These are phyloP conservation scores for Probosciger aterrimus DNA, from an alignment of 2,113 vertebrate genomes.

Conservation along the genomic window DNA sequence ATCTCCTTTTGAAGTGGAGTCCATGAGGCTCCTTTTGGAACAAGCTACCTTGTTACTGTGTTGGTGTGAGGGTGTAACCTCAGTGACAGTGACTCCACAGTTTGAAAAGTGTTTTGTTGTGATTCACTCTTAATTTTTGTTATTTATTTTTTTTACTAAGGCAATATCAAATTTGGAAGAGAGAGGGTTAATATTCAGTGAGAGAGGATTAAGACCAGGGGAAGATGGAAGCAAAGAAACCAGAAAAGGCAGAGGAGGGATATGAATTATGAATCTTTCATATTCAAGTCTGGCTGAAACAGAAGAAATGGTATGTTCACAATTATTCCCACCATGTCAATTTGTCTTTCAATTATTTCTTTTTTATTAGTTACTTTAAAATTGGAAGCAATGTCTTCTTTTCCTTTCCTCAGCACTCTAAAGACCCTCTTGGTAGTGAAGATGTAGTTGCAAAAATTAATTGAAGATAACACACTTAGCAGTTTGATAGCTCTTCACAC, in stretches of 20 bases:
- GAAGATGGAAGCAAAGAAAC: background rate
- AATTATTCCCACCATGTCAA: background rate
- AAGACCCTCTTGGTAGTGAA: slow-evolving; percentile 33
- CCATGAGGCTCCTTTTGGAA: background rate
- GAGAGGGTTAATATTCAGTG: background rate
- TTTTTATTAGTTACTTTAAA: slow-evolving; percentile 11
- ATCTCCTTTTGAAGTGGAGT: background rate
- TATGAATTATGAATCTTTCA: background rate
- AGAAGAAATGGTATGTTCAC: background rate
- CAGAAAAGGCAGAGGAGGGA: background rate
- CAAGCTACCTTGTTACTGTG: background rate
- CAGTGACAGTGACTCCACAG: background rate
- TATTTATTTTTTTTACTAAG: background rate
- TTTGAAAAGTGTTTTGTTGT: background rate
- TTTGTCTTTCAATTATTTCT: slow-evolving; percentile 11
- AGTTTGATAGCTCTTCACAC: slow-evolving; percentile 33
- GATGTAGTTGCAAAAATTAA: slow-evolving; percentile 46
- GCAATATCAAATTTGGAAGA: background rate
- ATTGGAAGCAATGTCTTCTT: slow-evolving; percentile 13
- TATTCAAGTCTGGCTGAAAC: background rate
- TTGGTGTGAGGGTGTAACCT: background rate
- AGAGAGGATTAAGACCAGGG: background rate
- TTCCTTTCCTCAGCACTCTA: background rate
- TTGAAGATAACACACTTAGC: slow-evolving; percentile 47
- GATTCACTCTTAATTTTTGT: background rate